phyloP scores from a whole-genome alignment of 2,113 vertebrate species.

The Xenopus laevis region DNA sequence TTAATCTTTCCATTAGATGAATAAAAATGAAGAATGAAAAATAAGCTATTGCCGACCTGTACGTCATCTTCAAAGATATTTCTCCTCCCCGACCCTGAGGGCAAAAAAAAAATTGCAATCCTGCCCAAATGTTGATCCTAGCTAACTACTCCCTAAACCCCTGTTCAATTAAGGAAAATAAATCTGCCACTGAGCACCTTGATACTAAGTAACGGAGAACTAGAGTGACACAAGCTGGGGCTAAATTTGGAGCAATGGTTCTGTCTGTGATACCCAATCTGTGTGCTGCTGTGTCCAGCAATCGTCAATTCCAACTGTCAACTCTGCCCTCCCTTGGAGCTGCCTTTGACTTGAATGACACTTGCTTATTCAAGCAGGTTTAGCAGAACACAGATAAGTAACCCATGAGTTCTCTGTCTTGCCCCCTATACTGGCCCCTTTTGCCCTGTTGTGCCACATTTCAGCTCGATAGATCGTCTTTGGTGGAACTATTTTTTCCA shows the following conservation, averaged over 20 bases:
- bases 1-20: no score
- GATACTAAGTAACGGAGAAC: conserved; percentile 12
- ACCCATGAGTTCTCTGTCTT: not conserved
- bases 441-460: not conserved
- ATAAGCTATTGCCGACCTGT: no score
- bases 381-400: not conserved
- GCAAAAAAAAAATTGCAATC: no score
- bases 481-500: not conserved
- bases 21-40: no score
- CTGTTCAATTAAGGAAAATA: no score
- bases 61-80: no score
- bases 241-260: conserved; percentile 30
- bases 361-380: not conserved
- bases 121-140: no score
- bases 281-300: conserved; percentile 1
- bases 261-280: conserved; percentile 28
- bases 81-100: no score
- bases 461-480: no score
- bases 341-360: conserved; percentile 4
- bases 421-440: not conserved
- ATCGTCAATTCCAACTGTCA: conserved; percentile 29
- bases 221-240: conserved; percentile 1
- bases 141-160: no score
- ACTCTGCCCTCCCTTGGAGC: conserved; percentile 3
- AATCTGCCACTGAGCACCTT: conserved; percentile 15